These are phyloP conservation scores for Heliothis subflexa DNA, from an alignment of 1,140 invertebrate species.

Conservation along the genomic window DNA sequence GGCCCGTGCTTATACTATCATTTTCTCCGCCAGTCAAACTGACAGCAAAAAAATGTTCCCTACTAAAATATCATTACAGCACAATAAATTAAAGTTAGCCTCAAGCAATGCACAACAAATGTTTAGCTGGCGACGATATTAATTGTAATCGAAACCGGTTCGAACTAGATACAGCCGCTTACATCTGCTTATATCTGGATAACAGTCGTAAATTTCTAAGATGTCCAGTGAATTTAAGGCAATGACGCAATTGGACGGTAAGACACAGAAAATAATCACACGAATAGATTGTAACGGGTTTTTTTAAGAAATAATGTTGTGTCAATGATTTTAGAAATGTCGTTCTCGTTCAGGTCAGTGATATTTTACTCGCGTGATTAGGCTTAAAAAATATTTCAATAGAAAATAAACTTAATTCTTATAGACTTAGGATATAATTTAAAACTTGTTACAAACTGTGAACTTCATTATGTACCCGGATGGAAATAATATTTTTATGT, in stretches of 20 bases:
- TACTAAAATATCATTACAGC: conserved; percentile 42
- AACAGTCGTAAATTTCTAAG: conserved; percentile 41
- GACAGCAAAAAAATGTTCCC: conserved; percentile 41
- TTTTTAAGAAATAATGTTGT: background rate
- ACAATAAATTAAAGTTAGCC: conserved; percentile 48
- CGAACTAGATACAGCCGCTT: conserved; percentile 13
- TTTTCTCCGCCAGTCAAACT: background rate
- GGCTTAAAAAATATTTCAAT: too few relatives aligned
- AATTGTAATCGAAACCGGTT: conserved; percentile 56
- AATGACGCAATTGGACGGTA: conserved; percentile 35
- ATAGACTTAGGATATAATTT: too few relatives aligned
- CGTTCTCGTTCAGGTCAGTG: background rate
- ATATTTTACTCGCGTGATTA: background rate
- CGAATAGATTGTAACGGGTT: conserved; percentile 1
- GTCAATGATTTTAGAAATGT: background rate
- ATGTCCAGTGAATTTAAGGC: conserved; percentile 44
- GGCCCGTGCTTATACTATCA: background rate
- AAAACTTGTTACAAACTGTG: too few relatives aligned
- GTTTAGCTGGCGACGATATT: conserved; percentile 47
- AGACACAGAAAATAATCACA: conserved; percentile 11
- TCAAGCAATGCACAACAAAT: conserved; percentile 48
- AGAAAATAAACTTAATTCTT: too few relatives aligned
- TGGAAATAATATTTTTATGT: too few relatives aligned
- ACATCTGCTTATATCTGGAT: conserved; percentile 36
- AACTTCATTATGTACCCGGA: too few relatives aligned